These are phyloP conservation scores for Erpobdella octoculata DNA, from an alignment of 2,888 invertebrate species.

Conservation along the genomic window DNA sequence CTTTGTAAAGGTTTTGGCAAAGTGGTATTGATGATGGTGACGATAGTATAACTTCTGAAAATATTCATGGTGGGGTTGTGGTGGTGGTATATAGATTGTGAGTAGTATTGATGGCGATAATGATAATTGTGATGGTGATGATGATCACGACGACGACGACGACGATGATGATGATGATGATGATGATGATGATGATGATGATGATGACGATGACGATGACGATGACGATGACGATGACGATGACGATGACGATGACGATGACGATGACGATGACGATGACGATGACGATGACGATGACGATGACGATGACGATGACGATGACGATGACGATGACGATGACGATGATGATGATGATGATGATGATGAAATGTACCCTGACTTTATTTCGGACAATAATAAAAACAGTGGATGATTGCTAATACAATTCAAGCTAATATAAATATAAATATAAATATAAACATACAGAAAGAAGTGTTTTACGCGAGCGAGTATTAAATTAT, in stretches of 20 bases:
- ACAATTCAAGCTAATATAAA: too few relatives aligned
- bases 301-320: slow-evolving; percentile 1
- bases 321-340: slow-evolving; percentile 6
- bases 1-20: too few relatives aligned
- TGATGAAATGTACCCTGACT: background rate
- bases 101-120: too few relatives aligned
- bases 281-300: background rate
- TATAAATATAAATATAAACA: too few relatives aligned
- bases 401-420: too few relatives aligned
- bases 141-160: background rate
- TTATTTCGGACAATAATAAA: background rate
- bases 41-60: too few relatives aligned
- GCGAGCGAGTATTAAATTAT: too few relatives aligned
- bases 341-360: background rate
- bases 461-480: too few relatives aligned
- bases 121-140: too few relatives aligned
- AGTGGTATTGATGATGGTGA: too few relatives aligned
- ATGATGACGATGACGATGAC: background rate
- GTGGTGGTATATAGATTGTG: too few relatives aligned
- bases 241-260: slow-evolving; percentile 10
- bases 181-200: background rate
- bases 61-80: too few relatives aligned
- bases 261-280: background rate
- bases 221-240: slow-evolving; percentile 2
- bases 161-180: background rate